Percentiles rank a stretch among this genome's conserved stretches.
These are phyloP conservation scores for Echiichthys vipera DNA, from an alignment of 2,797 vertebrate genomes.

Conservation along the genomic window DNA sequence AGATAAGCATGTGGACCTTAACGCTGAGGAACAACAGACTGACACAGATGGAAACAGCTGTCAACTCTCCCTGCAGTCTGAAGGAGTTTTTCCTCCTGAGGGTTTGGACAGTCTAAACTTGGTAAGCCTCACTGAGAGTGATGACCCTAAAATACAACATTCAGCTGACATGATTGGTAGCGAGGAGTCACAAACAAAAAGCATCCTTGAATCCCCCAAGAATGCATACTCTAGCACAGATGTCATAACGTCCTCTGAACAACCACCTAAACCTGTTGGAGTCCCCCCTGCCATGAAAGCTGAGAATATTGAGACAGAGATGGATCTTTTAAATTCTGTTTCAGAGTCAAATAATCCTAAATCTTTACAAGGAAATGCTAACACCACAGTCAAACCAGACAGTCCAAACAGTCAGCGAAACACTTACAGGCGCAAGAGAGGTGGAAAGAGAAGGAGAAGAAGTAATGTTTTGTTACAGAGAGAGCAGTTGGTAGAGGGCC, in stretches of 20 bases:
- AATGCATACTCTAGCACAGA: background rate
- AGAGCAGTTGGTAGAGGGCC: slow-evolving; percentile 6
- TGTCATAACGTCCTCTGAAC: slow-evolving; percentile 2
- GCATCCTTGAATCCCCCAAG: slow-evolving; percentile 1
- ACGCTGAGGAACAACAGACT: slow-evolving; percentile 11
- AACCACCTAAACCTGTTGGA: slow-evolving; percentile 9
- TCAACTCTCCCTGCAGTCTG: background rate
- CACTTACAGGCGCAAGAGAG: slow-evolving; percentile 63
- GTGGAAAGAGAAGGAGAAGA: slow-evolving; percentile 62
- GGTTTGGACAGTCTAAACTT: slow-evolving; percentile 1
- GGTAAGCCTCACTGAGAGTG: background rate
- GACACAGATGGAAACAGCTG: background rate
- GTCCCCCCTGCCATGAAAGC: slow-evolving; percentile 48
- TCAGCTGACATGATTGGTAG: background rate
- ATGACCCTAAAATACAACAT: slow-evolving; percentile 8
- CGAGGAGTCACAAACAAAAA: slow-evolving; percentile 15
- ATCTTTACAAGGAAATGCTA: slow-evolving; percentile 5
- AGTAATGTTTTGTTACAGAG: slow-evolving; percentile 19
- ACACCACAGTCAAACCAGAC: slow-evolving; percentile 16
- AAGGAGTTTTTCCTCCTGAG: background rate
- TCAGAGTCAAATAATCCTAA: slow-evolving; percentile 16
- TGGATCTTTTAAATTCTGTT: slow-evolving; percentile 39
- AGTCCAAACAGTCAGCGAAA: background rate
- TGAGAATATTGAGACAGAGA: slow-evolving; percentile 55
- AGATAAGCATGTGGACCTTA: slow-evolving; percentile 24